phyloP scores from a whole-genome alignment of 2,113 vertebrate genomes.

The Setophaga coronata region DNA sequence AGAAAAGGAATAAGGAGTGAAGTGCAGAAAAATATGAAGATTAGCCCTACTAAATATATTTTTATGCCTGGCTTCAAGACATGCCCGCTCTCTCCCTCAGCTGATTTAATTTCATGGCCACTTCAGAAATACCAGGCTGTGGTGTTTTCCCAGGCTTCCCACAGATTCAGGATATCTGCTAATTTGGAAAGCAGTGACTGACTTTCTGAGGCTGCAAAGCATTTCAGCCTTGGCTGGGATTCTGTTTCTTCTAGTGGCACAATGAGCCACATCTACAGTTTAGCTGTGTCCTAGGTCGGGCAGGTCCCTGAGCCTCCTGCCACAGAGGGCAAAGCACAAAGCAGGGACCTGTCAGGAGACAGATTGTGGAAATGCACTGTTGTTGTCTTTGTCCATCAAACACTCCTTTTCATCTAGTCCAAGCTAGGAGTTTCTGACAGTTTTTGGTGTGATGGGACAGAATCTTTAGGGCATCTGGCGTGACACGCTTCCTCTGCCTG shows the following conservation, averaged over 20 bases:
- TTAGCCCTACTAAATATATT: background rate
- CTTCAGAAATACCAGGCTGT: background rate
- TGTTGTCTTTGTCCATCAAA: background rate
- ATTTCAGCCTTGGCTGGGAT: background rate
- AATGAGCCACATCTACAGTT: background rate
- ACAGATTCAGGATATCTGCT: background rate
- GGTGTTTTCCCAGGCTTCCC: background rate
- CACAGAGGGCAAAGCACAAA: rapidly evolving
- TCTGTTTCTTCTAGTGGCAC: background rate
- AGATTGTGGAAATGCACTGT: background rate
- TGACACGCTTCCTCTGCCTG: background rate
- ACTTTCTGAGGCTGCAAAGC: background rate
- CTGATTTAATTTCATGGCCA: rapidly evolving
- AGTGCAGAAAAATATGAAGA: background rate
- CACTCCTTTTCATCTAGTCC: background rate
- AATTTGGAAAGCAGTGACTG: background rate
- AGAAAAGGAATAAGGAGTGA: background rate
- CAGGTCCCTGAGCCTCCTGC: background rate
- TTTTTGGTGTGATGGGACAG: background rate
- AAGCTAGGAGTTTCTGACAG: background rate
- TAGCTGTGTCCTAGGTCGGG: too few relatives aligned
- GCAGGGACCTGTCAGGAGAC: background rate
- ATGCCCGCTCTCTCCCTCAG: background rate
- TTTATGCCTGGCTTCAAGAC: background rate
- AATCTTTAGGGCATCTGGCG: rapidly evolving